phyloP scores from a whole-genome alignment of 2,113 vertebrate species.

The Colius striatus region DNA sequence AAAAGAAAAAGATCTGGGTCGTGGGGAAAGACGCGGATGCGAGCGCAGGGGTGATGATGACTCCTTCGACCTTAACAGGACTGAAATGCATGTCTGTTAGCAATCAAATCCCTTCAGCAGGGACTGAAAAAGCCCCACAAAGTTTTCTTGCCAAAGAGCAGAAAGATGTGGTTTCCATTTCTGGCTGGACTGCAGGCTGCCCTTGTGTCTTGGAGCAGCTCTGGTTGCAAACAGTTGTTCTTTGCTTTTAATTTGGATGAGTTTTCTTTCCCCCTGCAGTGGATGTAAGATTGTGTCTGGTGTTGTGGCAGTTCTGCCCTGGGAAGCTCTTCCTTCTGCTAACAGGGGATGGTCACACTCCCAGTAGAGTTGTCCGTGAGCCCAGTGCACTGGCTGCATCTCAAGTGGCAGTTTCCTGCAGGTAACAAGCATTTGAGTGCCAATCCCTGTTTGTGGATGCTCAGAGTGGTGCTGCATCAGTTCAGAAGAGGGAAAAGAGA shows the following conservation, averaged over 20 bases:
- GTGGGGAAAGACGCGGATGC: rapidly evolving
- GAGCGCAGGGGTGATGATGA: not conserved
- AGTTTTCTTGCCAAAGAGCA: not conserved
- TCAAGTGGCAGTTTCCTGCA: not conserved
- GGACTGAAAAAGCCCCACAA: not conserved
- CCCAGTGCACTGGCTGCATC: rapidly evolving
- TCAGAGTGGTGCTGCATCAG: not conserved
- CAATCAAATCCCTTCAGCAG: not conserved
- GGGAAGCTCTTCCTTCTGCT: not conserved
- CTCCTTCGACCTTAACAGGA: not conserved
- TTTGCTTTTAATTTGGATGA: not conserved
- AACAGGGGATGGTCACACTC: not conserved
- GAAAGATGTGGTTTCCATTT: not conserved
- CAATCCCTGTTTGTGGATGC: not conserved
- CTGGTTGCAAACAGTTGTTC: not conserved
- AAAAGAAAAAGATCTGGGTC: not conserved
- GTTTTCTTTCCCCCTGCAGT: not conserved
- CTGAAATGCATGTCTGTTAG: not conserved
- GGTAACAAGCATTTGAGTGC: not conserved
- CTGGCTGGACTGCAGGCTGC: not conserved
- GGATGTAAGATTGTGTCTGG: not conserved
- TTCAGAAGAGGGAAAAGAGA: not conserved
- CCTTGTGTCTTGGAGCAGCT: not conserved
- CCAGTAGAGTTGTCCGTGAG: not conserved
- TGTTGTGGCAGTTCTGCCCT: not conserved